Evolutionary conservation across 2,113 vertebrate species (phyloP), one percentile per base, ranked within the genome.

Genomic region (Nibea coibor): DNA sequence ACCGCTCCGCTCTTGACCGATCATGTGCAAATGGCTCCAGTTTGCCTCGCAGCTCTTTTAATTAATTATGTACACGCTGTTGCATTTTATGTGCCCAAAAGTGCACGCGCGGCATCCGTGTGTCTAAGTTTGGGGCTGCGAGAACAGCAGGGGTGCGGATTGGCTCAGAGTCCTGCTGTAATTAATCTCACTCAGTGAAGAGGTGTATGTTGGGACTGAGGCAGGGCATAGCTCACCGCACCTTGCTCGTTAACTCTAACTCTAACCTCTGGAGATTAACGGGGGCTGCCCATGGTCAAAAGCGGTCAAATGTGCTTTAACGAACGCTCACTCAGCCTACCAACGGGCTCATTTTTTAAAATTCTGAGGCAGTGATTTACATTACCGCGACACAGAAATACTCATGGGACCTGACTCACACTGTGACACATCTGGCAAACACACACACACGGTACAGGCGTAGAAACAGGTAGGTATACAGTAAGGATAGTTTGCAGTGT

Each of bases 111-210:
- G n/a, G 79, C 53, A 42, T 73, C 20, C 43, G 39, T 56, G 59
- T 15, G 71, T 79, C 42, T 26, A 12, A 4, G 62, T 63, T 28
- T 14, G 5, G 35, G 31, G 42, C 26, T 43, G 9, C 39, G 47
- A 62, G 63, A 85, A 67, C 66, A 64, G 63, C 75, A 39, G 79
- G 31, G 71, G 69, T 28, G 58, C 19, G 35, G 73, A 83, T 80
- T 84, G 81, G 82, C 81, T 87, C 76, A 68, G 76, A 75, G 72
- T 48, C 31, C 1, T 17, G 66, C 2, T 35, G 85, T 90, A 91
- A 93, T 94, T 91, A 91, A 93, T 93, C 90, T 90, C 89, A 87
- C 87, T 91, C 86, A 81, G 86, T 70, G 83, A 88, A 82, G 80
- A 88, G 81, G 84, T 91, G 88, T 90, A 84, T 91, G 88, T 89